phyloP scores from a whole-genome alignment of 1,140 invertebrate species.

The Reticulitermes speratus region DNA sequence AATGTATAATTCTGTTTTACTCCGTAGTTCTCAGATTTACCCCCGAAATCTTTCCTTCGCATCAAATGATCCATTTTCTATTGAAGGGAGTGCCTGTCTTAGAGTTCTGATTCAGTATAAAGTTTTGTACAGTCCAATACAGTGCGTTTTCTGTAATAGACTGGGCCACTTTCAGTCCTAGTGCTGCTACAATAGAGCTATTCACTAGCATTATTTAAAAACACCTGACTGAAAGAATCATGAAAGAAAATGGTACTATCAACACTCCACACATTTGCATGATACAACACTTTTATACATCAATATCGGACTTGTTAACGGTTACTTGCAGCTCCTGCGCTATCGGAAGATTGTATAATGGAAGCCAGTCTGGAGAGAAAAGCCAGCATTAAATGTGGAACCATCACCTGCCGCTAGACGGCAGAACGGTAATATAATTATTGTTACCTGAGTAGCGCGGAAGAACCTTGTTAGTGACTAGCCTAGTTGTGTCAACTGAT shows the following conservation, averaged over 20 bases:
- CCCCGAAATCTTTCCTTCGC: too few species aligned
- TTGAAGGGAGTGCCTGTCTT: too few species aligned
- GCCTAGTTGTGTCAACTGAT: slow-evolving; percentile 1
- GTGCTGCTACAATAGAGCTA: not conserved
- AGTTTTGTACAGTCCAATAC: too few species aligned
- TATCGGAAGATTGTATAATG: not conserved
- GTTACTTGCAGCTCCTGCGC: not conserved
- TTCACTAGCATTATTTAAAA: not conserved
- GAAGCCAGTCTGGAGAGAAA: not conserved
- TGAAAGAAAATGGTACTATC: not conserved
- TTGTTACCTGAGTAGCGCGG: not conserved
- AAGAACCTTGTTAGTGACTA: not conserved
- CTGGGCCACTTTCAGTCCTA: too few species aligned
- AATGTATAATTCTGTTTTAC: too few species aligned
- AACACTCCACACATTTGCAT: not conserved
- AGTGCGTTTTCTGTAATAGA: too few species aligned
- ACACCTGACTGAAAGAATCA: not conserved
- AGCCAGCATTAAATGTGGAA: not conserved
- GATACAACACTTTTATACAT: not conserved
- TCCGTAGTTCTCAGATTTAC: too few species aligned
- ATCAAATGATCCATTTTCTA: too few species aligned
- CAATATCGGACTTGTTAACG: not conserved
- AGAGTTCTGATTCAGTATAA: too few species aligned
- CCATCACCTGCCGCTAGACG: not conserved
- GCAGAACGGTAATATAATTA: not conserved